phyloP scores from a whole-genome alignment of 2,797 vertebrate genomes.

The Limnodromus scolopaceus region DNA sequence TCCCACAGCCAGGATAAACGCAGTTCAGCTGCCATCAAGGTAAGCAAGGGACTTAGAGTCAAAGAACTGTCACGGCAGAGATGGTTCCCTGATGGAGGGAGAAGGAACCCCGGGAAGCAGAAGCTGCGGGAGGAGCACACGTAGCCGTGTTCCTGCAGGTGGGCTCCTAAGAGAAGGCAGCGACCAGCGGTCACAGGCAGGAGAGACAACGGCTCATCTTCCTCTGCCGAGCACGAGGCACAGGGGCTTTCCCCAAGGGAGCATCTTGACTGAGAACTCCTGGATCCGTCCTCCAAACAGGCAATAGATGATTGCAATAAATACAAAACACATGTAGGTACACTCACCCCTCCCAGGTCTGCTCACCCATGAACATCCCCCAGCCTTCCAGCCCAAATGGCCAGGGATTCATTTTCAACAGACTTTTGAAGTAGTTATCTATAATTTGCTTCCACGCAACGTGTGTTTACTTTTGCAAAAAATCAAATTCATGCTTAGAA shows the following conservation, averaged over 20 bases:
- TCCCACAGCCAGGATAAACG: background rate
- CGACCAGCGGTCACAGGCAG: background rate
- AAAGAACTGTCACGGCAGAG: background rate
- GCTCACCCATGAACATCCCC: background rate
- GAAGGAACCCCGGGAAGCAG: background rate
- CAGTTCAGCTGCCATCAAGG: background rate
- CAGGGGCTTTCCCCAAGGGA: background rate
- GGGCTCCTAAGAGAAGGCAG: background rate
- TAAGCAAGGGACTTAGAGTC: background rate
- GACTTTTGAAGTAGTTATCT: conserved; percentile 34
- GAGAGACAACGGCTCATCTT: background rate
- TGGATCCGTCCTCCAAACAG: background rate
- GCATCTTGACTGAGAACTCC: background rate
- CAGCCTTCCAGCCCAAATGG: background rate
- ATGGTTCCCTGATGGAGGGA: background rate
- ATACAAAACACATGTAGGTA: background rate
- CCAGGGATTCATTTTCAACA: background rate
- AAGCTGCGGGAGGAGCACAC: background rate
- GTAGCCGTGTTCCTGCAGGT: background rate
- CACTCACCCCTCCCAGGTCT: background rate
- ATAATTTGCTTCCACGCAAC: background rate
- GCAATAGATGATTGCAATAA: background rate
- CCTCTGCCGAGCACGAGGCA: background rate
- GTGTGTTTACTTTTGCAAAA: background rate
- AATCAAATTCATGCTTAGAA: conserved; percentile 40